These are phyloP conservation scores for Parnassius orleans DNA, from an alignment of 2,888 invertebrate genomes.

Conservation along the genomic window DNA sequence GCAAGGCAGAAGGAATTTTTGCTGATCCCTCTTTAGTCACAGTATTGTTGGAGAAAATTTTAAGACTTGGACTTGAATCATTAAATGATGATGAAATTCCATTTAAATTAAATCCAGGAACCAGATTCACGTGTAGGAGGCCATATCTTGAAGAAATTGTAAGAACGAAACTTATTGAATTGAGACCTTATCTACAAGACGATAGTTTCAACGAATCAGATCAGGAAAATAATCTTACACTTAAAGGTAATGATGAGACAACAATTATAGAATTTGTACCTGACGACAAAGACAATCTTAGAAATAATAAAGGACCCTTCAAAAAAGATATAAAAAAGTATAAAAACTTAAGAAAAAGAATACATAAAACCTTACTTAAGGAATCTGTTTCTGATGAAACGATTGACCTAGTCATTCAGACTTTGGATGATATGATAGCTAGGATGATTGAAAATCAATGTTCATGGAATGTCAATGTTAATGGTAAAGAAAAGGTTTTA, in stretches of 20 bases:
- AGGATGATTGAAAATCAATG: conserved; percentile 49
- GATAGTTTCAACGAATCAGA: conserved; percentile 29
- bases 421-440: conserved; percentile 53
- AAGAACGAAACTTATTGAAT: conserved; percentile 40
- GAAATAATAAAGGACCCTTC: conserved; percentile 30
- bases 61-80: conserved; percentile 12
- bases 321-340: conserved; percentile 45
- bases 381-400: conserved; percentile 50
- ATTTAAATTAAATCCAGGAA: neutral
- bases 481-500: neutral
- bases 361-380: conserved; percentile 43
- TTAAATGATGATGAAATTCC: neutral
- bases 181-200: conserved; percentile 50
- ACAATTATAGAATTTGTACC: conserved; percentile 54
- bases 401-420: conserved; percentile 43
- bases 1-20: neutral
- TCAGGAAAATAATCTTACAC: conserved; percentile 34
- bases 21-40: conserved; percentile 3
- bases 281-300: conserved; percentile 22
- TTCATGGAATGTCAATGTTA: conserved; percentile 35
- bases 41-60: conserved; percentile 15
- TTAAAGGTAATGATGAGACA: conserved; percentile 48
- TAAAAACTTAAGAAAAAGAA: conserved; percentile 48
- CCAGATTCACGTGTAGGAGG: conserved; percentile 22
- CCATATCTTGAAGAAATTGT: conserved; percentile 40